Conservation (phyloP, 2,113 vertebrate genomes). For the Lophotis ruficrista region DNA sequence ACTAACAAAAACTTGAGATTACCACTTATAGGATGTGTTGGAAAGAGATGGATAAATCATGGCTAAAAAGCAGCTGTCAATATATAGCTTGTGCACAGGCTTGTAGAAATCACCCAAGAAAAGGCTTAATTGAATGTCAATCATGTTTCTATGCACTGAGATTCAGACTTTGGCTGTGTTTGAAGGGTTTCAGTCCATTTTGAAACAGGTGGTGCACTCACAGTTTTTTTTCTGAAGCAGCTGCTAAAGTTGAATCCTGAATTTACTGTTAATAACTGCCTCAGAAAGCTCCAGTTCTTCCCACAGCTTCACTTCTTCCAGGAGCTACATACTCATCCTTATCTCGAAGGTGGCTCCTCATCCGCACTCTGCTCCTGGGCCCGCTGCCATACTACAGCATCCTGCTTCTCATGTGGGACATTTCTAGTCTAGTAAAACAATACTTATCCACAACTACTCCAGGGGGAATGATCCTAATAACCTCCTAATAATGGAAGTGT, state of each 20-base stretch:
- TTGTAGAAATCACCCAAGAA: background rate
- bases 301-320: background rate
- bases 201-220: background rate
- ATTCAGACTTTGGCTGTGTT: background rate
- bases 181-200: background rate
- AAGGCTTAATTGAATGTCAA: background rate
- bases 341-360: background rate
- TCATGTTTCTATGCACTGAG: background rate
- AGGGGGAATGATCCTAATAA: background rate
- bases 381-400: fast-evolving
- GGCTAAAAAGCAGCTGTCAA: background rate
- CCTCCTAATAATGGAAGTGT: background rate
- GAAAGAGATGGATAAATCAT: background rate
- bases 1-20: background rate
- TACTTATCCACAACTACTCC: background rate
- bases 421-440: background rate
- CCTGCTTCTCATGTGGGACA: background rate
- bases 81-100: background rate
- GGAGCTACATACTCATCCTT: background rate
- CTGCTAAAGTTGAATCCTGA: background rate
- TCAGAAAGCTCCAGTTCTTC: background rate
- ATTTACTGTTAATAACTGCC: background rate
- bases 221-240: background rate
- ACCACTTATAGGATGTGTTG: background rate
- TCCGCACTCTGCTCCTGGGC: background rate